Conservation (phyloP, 2,888 invertebrate genomes). For the Melanotus villosus region DNA sequence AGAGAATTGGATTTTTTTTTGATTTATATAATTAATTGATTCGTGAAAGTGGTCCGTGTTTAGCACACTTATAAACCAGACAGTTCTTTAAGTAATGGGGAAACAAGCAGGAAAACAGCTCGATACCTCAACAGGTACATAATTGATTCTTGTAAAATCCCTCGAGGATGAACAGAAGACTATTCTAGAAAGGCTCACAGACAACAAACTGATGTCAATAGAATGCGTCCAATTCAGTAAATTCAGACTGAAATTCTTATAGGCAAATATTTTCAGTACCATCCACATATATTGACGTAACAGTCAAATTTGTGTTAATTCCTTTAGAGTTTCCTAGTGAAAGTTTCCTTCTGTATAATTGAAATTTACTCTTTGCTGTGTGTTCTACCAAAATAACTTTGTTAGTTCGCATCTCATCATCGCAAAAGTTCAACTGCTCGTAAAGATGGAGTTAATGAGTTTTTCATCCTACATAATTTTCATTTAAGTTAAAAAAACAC, state of each 20-base stretch:
- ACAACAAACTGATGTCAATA: background rate
- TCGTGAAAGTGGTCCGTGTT: background rate
- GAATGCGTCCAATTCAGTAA: background rate
- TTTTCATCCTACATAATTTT: too few relatives aligned
- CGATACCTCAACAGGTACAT: slow-evolving; percentile 9
- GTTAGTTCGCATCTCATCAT: too few relatives aligned
- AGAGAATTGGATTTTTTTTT: too few relatives aligned
- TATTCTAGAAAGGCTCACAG: background rate
- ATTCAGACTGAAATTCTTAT: background rate
- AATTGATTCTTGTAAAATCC: background rate
- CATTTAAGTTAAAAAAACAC: too few relatives aligned
- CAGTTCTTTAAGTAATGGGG: background rate
- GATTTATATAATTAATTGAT: background rate
- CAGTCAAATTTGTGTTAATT: too few relatives aligned
- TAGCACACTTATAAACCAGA: background rate
- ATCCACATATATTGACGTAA: background rate
- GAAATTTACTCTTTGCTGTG: too few relatives aligned
- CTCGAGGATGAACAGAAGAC: background rate
- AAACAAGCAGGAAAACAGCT: background rate
- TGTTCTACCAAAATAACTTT: too few relatives aligned
- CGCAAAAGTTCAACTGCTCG: too few relatives aligned
- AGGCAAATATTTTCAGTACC: background rate
- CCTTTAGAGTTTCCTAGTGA: too few relatives aligned
- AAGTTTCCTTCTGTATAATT: too few relatives aligned
- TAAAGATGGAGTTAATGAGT: too few relatives aligned